These are phyloP conservation scores for Moxostoma hubbsi DNA, from an alignment of 2,797 vertebrate species.

Conservation along the genomic window DNA sequence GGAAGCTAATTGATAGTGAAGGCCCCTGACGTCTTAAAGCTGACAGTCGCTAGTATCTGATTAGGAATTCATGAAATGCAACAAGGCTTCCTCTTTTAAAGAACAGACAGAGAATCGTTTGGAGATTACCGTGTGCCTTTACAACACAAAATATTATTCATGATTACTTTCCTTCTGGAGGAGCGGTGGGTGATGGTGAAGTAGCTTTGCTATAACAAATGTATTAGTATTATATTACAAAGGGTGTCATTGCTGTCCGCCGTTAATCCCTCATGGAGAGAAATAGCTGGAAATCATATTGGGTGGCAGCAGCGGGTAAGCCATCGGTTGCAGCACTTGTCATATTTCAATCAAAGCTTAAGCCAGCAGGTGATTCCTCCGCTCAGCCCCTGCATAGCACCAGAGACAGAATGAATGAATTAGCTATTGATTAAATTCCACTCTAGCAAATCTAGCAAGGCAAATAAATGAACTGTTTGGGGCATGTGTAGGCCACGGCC, in stretches of 20 bases:
- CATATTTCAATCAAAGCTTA: constrained; percentile 84
- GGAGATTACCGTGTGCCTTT: constrained; percentile 36
- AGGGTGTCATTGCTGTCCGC: constrained; percentile 55
- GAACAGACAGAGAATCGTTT: constrained; percentile 45
- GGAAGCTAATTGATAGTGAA: constrained; percentile 58
- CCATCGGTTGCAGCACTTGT: constrained; percentile 72
- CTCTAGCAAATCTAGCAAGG: constrained; percentile 89
- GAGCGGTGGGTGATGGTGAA: constrained; percentile 18
- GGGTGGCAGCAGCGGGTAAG: constrained; percentile 61
- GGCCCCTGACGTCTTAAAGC: constrained; percentile 50
- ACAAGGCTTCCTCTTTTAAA: constrained; percentile 50
- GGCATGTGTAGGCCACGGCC: constrained; percentile 84
- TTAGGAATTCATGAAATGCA: constrained; percentile 57
- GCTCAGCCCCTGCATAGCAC: constrained; percentile 63
- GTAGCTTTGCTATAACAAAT: constrained; percentile 55
- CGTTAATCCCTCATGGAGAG: constrained; percentile 64
- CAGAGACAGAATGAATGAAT: constrained; percentile 88
- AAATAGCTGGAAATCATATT: constrained; percentile 74
- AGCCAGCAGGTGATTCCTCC: constrained; percentile 69
- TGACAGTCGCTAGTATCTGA: constrained; percentile 47
- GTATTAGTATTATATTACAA: constrained; percentile 58
- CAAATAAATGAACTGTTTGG: constrained; percentile 90
- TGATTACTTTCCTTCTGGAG: constrained; percentile 39
- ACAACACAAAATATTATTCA: constrained; percentile 41
- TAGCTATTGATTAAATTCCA: constrained; percentile 93